phyloP scores from a whole-genome alignment of 2,888 invertebrate genomes.

The Venusia cambrica region DNA sequence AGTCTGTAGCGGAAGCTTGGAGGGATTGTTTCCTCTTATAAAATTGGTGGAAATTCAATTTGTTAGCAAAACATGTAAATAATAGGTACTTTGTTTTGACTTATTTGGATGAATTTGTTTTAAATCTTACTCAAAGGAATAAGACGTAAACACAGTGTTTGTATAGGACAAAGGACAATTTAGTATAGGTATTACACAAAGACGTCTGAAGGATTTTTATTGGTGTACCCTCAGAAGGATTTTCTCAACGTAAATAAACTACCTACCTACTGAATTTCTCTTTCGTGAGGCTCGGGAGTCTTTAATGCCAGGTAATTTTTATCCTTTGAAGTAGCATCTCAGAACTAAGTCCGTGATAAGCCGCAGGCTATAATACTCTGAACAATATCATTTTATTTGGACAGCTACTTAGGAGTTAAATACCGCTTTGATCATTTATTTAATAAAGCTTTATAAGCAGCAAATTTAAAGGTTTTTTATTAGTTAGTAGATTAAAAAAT shows the following conservation, averaged over 20 bases:
- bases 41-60: constrained; percentile 8
- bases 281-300: too few species aligned
- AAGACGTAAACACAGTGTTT: constrained; percentile 3
- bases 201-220: constrained; percentile 1
- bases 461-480: too few species aligned
- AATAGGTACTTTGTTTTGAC: not conserved
- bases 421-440: too few species aligned
- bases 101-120: constrained; percentile 1
- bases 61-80: constrained; percentile 1
- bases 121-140: not conserved
- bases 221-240: constrained; percentile 4
- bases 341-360: too few species aligned
- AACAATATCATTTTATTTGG: too few species aligned
- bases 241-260: constrained; percentile 4
- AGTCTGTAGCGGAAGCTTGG: constrained; percentile 1
- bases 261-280: too few species aligned
- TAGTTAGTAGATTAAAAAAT: too few species aligned
- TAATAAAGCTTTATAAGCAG: too few species aligned
- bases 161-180: constrained; percentile 18
- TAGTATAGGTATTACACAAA: constrained; percentile 13
- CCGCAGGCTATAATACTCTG: too few species aligned
- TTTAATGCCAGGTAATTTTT: not conserved
- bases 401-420: too few species aligned
- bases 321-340: not conserved
- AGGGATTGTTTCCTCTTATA: constrained; percentile 6